Conservation (phyloP, 2,888 invertebrate species). For the Ethmia dodecea region DNA sequence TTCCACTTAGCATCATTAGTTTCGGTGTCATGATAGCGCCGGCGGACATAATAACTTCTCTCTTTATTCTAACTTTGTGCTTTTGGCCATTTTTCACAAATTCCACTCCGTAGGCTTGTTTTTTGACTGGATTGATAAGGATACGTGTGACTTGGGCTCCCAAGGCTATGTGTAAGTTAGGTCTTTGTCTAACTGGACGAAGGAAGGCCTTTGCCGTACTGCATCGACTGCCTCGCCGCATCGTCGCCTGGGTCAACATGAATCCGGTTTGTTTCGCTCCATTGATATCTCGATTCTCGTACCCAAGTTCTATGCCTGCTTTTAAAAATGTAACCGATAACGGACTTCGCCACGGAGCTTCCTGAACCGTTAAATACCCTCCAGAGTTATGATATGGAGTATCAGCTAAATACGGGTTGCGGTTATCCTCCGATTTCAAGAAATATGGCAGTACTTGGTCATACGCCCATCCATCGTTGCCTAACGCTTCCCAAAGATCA, state of each 20-base stretch:
- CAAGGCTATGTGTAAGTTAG: constrained; percentile 88
- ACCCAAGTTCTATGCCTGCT: constrained; percentile 89
- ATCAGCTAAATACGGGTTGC: constrained; percentile 87
- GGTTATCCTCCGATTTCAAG: constrained; percentile 91
- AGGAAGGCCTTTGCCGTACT: constrained; percentile 93
- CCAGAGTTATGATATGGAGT: constrained; percentile 87
- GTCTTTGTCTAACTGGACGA: constrained; percentile 85
- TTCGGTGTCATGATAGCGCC: constrained; percentile 94
- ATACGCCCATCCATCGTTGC: constrained; percentile 93
- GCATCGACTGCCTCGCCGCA: constrained; percentile 89
- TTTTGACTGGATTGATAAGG: constrained; percentile 81
- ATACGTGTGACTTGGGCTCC: constrained; percentile 85
- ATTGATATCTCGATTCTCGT: constrained; percentile 88
- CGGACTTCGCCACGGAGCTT: constrained; percentile 90
- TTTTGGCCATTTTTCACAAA: constrained; percentile 82
- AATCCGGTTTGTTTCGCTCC: constrained; percentile 91
- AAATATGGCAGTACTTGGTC: constrained; percentile 90
- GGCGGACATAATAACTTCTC: constrained; percentile 90
- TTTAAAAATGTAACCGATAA: constrained; percentile 89
- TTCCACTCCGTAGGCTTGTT: constrained; percentile 86
- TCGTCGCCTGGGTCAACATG: constrained; percentile 91
- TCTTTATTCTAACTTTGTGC: constrained; percentile 82
- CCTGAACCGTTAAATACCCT: constrained; percentile 90
- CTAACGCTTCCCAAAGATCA: constrained; percentile 89
- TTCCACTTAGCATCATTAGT: constrained; percentile 92